Conservation (phyloP, 1,140 invertebrate genomes). For the Ptiloglossa arizonensis region DNA sequence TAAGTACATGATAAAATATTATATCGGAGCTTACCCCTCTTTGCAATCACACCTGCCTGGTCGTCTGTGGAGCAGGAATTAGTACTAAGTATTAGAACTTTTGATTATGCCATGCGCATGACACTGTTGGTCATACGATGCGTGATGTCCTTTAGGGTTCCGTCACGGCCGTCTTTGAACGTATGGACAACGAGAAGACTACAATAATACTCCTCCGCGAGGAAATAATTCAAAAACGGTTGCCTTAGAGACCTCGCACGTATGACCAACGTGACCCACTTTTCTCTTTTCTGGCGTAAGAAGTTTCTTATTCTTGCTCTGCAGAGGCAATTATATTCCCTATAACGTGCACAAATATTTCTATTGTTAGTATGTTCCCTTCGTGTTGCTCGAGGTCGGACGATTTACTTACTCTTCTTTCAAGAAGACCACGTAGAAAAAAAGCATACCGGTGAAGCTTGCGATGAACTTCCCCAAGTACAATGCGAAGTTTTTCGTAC, state of each 20-base stretch:
- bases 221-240: not conserved
- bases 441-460: slow-evolving; percentile 68
- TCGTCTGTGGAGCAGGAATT: slow-evolving; percentile 54
- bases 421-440: slow-evolving; percentile 67
- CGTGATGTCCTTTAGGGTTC: slow-evolving; percentile 33
- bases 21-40: slow-evolving; percentile 55
- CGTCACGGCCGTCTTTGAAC: not conserved
- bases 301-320: slow-evolving; percentile 40
- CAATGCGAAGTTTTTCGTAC: slow-evolving; percentile 67
- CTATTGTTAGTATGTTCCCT: not conserved
- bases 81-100: slow-evolving; percentile 64
- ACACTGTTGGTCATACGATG: slow-evolving; percentile 56
- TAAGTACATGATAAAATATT: not conserved
- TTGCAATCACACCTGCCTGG: slow-evolving; percentile 54
- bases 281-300: slow-evolving; percentile 38
- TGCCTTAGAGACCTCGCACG: slow-evolving; percentile 25
- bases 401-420: slow-evolving; percentile 64
- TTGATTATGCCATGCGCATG: slow-evolving; percentile 40
- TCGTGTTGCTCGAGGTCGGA: not conserved
- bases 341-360: slow-evolving; percentile 34
- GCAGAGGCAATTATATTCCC: slow-evolving; percentile 55
- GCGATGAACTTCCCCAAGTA: slow-evolving; percentile 72
- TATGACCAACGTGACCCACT: slow-evolving; percentile 68
- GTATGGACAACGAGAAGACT: not conserved
- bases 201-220: too few species aligned